Conservation (phyloP, 2,797 vertebrate species). For the Paedocypris micromegethes region DNA sequence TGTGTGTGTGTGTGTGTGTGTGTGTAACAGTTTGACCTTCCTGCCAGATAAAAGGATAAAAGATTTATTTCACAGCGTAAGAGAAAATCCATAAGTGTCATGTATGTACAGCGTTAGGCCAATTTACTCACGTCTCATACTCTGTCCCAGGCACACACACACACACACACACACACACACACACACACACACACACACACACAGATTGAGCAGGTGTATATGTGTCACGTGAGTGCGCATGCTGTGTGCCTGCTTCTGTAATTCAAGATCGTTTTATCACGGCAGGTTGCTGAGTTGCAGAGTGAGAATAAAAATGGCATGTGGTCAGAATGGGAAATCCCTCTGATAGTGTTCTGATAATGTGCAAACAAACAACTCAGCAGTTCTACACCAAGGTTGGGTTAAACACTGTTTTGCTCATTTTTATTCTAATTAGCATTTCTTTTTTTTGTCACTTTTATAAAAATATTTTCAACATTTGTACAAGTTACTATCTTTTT, state of each 20-base stretch:
- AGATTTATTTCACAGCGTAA: conserved; percentile 10
- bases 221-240: conserved; percentile 11
- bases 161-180: background rate
- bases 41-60: conserved; percentile 26
- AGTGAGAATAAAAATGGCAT: conserved; percentile 26
- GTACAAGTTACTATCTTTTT: too few species aligned
- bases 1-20: conserved; percentile 2
- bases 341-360: conserved; percentile 10
- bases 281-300: conserved; percentile 27
- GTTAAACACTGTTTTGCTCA: background rate
- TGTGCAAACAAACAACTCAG: conserved; percentile 1
- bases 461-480: too few species aligned
- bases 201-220: conserved; percentile 4
- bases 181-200: conserved; percentile 14
- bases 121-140: background rate
- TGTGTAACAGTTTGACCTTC: conserved; percentile 24
- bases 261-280: conserved; percentile 36
- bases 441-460: too few species aligned
- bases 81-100: conserved; percentile 35
- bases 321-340: conserved; percentile 31
- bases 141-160: conserved; percentile 3
- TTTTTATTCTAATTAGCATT: background rate
- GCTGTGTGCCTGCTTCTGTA: conserved; percentile 22
- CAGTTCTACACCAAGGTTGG: too few species aligned
- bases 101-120: conserved; percentile 15